These are phyloP conservation scores for Odocoileus virginianus DNA, from an alignment of 2,113 vertebrate species.

Conservation along the genomic window DNA sequence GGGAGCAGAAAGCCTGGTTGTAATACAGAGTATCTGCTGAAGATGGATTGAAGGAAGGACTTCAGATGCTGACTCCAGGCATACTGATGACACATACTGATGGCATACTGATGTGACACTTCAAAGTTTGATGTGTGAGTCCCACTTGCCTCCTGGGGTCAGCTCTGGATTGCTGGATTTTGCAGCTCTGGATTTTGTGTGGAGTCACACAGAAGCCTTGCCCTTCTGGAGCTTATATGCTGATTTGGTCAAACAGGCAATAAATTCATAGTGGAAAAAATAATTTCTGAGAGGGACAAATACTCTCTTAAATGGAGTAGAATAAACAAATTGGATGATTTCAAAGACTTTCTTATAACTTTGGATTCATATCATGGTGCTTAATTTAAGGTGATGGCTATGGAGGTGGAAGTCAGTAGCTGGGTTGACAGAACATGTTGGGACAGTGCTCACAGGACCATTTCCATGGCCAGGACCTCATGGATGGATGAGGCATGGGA, in stretches of 20 bases:
- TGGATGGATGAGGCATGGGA: background rate
- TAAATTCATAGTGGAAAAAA: no score
- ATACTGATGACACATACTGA: no score
- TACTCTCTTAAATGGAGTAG: background rate
- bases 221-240: background rate
- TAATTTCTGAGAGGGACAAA: background rate
- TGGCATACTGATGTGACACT: background rate
- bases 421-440: accelerated
- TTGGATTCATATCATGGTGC: accelerated
- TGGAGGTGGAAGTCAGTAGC: background rate
- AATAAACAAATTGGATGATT: background rate
- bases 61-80: background rate
- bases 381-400: accelerated
- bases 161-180: background rate
- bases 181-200: no score
- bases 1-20: accelerated
- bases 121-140: no score
- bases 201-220: background rate
- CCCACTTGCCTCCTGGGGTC: background rate
- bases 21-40: background rate
- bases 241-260: background rate
- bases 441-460: accelerated
- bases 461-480: background rate
- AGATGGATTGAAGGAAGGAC: background rate
- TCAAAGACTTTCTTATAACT: no score